These are phyloP conservation scores for Peromyscus maniculatus DNA, from an alignment of 2,113 vertebrate genomes.

Conservation along the genomic window DNA sequence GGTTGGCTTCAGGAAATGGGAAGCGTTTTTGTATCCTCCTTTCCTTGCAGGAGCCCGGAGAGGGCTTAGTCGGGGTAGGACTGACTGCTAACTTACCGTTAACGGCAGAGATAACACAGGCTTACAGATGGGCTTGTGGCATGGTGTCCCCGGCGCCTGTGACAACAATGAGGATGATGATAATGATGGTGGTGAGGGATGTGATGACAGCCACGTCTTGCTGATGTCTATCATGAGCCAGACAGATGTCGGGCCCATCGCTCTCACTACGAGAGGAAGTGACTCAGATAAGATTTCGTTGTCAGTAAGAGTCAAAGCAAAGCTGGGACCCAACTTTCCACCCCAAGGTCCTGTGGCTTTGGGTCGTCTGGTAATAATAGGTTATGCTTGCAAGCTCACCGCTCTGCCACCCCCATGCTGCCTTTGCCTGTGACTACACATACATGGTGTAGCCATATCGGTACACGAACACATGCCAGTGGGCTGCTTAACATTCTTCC, in stretches of 20 bases:
- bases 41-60: neutral
- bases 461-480: neutral
- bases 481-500: neutral
- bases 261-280: neutral
- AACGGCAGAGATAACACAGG: neutral
- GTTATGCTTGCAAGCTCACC: neutral
- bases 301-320: neutral
- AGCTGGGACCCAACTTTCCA: neutral
- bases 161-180: neutral
- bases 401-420: neutral
- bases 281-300: neutral
- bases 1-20: neutral
- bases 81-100: neutral
- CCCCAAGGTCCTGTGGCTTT: neutral
- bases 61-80: neutral
- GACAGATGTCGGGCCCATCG: neutral
- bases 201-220: rapidly evolving
- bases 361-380: neutral
- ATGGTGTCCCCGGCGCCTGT: rapidly evolving
- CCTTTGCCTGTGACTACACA: neutral
- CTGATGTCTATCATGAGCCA: neutral
- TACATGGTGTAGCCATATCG: rapidly evolving
- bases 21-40: neutral
- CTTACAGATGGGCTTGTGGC: neutral
- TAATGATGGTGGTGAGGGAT: too few species aligned